A percentile compares a stretch with the other conserved stretches of the same genome.
Conservation (phyloP, 2,113 vertebrate species). For the Glaucomys volans region DNA sequence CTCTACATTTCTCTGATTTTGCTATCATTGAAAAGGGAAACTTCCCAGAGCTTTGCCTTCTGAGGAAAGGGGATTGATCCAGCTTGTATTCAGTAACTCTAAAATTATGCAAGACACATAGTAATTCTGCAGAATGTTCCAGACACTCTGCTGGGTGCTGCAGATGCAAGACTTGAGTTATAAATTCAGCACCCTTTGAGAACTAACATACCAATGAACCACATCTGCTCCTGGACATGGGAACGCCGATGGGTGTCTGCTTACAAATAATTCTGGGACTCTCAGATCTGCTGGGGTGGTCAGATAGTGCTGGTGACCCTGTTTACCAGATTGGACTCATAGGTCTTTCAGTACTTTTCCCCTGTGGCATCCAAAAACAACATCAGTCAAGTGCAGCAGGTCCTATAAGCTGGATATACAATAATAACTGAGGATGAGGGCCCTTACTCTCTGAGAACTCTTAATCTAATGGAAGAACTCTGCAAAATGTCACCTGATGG, state of each 20-base stretch:
- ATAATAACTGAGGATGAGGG: neutral
- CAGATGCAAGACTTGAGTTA: neutral
- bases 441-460: neutral
- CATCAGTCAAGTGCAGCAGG: neutral
- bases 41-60: slow-evolving; percentile 39
- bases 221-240: neutral
- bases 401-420: neutral
- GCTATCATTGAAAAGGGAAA: slow-evolving; percentile 65
- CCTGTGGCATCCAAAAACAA: neutral
- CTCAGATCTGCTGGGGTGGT: neutral
- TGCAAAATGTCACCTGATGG: neutral
- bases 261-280: neutral
- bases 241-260: neutral
- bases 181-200: neutral
- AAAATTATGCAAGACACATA: slow-evolving; percentile 42
- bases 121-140: neutral
- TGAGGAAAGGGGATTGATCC: slow-evolving; percentile 28
- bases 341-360: neutral
- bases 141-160: slow-evolving; percentile 9
- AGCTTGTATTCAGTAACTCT: slow-evolving; percentile 41
- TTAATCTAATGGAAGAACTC: neutral
- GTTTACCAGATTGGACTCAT: neutral
- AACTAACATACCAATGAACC: neutral
- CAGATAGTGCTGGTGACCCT: neutral
- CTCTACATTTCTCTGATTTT: slow-evolving; percentile 42